phyloP scores from a whole-genome alignment of 1,140 invertebrate genomes.

The Lordiphosa stackelbergi region DNA sequence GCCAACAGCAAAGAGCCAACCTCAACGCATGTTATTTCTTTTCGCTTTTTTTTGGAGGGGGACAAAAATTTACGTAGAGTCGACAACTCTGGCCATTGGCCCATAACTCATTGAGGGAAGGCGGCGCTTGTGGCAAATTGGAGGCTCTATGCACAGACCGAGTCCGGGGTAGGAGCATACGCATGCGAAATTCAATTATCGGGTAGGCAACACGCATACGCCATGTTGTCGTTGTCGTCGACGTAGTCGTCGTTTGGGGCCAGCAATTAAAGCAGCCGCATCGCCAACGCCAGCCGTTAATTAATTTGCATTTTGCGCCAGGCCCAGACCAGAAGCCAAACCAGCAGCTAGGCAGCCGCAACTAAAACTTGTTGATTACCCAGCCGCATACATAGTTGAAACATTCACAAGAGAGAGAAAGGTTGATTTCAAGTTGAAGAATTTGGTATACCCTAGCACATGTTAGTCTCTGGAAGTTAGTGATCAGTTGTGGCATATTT shows the following conservation, averaged over 20 bases:
- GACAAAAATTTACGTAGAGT: conserved; percentile 30
- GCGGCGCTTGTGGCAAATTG: conserved; percentile 73
- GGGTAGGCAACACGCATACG: conserved; percentile 64
- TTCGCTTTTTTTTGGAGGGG: background rate
- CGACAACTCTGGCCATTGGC: conserved; percentile 24
- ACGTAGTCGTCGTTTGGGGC: conserved; percentile 24
- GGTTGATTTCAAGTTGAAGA: background rate
- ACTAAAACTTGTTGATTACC: conserved; percentile 63
- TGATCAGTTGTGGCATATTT: no score
- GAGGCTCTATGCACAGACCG: conserved; percentile 35
- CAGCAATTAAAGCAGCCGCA: conserved; percentile 62
- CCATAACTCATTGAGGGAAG: conserved; percentile 65
- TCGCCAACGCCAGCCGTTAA: conserved; percentile 44
- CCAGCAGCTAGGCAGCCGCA: conserved; percentile 11
- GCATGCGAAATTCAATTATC: conserved; percentile 70
- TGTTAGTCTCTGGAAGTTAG: no score
- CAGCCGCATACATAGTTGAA: conserved; percentile 4
- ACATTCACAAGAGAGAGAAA: conserved; percentile 6
- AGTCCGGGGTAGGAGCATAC: conserved; percentile 24
- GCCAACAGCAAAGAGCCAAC: conserved; percentile 27
- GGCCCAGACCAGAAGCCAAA: conserved; percentile 17
- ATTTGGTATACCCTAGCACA: no score
- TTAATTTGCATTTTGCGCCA: conserved; percentile 67
- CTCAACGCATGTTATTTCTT: conserved; percentile 8
- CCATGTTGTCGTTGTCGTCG: conserved; percentile 44